These are phyloP conservation scores for Lepetodrilus schrolli DNA, from an alignment of 2,888 invertebrate genomes.

Conservation along the genomic window DNA sequence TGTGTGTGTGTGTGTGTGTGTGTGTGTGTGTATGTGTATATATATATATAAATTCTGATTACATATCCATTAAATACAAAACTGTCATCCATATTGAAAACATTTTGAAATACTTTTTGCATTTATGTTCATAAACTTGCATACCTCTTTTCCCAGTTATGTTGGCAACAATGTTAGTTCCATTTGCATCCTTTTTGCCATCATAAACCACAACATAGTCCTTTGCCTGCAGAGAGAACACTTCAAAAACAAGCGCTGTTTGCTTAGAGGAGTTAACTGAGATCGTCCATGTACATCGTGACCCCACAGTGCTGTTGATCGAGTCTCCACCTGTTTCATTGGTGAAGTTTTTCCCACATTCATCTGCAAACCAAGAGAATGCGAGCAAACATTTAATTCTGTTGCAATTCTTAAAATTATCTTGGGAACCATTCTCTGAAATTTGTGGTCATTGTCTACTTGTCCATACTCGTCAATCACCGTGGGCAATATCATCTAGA, in stretches of 20 bases:
- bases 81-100: too few relatives aligned
- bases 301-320: not conserved
- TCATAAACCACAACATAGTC: constrained; percentile 3
- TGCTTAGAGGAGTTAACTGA: not conserved
- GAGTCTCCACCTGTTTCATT: not conserved
- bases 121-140: too few relatives aligned
- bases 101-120: too few relatives aligned
- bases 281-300: not conserved
- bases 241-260: not conserved
- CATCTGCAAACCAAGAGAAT: not conserved
- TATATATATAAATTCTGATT: too few relatives aligned
- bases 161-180: not conserved
- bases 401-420: too few relatives aligned
- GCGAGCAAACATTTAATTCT: not conserved
- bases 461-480: too few relatives aligned
- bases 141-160: not conserved
- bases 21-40: too few relatives aligned
- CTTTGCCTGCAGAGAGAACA: not conserved
- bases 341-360: not conserved
- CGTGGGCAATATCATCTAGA: too few relatives aligned
- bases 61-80: too few relatives aligned
- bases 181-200: not conserved
- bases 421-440: too few relatives aligned
- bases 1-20: too few relatives aligned
- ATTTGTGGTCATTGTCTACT: too few relatives aligned